Conservation (phyloP, 2,797 vertebrate species). For the Heliangelus exortis region DNA sequence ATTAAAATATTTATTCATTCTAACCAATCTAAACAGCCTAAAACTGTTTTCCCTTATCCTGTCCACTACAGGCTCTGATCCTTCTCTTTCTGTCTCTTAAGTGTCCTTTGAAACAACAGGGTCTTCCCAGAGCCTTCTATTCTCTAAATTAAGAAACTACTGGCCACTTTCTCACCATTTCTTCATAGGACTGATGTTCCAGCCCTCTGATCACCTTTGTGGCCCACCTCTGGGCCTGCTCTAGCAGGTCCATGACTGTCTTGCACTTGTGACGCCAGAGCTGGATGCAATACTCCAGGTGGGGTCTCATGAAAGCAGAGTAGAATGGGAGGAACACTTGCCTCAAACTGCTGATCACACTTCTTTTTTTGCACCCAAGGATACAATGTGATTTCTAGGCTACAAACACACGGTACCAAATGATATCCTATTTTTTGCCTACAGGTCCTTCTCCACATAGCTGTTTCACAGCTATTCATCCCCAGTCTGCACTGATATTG, state of each 20-base stretch:
- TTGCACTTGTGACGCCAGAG: background rate
- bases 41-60: background rate
- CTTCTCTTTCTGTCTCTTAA: background rate
- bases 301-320: background rate
- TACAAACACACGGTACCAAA: background rate
- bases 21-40: background rate
- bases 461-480: background rate
- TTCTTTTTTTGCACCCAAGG: background rate
- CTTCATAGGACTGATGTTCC: background rate
- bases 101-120: background rate
- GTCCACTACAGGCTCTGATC: background rate
- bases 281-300: background rate
- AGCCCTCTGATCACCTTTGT: background rate
- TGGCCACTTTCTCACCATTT: background rate
- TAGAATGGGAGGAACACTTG: accelerated
- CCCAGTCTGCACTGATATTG: background rate
- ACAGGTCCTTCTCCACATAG: background rate
- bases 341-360: background rate
- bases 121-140: background rate
- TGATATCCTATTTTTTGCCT: background rate
- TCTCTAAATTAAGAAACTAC: background rate
- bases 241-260: background rate
- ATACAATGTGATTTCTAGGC: background rate
- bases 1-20: background rate
- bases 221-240: background rate